Evolutionary conservation across 2,797 vertebrate genomes (phyloP).

Genomic region (Sorex maritimensis): DNA sequence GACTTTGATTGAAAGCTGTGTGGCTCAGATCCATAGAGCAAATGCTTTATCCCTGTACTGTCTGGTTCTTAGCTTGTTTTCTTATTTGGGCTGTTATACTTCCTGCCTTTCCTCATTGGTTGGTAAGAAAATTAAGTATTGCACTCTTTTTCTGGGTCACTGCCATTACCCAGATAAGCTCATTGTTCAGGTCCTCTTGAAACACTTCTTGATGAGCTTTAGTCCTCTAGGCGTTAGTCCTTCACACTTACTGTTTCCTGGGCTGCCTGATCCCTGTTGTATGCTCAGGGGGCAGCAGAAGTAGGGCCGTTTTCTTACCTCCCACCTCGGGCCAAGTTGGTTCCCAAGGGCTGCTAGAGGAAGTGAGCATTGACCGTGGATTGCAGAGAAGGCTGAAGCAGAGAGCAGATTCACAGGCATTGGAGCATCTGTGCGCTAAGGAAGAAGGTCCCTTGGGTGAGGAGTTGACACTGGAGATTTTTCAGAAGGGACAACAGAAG

Average conservation of each 20-base stretch:
- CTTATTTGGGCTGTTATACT: background rate
- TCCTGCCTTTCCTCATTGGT: background rate
- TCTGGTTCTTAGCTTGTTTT: background rate
- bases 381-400: conserved; percentile 20
- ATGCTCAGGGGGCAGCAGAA: background rate
- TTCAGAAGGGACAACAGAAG: background rate
- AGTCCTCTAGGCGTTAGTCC: background rate
- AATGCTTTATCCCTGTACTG: background rate
- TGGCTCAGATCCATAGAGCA: no score
- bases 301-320: conserved; percentile 21
- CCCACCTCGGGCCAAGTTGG: background rate
- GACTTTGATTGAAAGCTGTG: no score
- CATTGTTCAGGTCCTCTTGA: background rate
- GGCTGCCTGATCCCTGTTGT: background rate
- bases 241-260: background rate
- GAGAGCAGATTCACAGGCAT: background rate
- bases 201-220: background rate
- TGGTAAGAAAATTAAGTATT: conserved; percentile 40
- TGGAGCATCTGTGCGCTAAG: background rate
- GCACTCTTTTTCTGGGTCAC: background rate
- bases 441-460: conserved; percentile 12
- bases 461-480: background rate
- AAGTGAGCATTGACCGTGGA: conserved; percentile 45
- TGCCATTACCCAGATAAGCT: background rate
- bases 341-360: conserved; percentile 31